Conservation (phyloP, 1,140 invertebrate species). For the Rhopalosiphum maidis region DNA sequence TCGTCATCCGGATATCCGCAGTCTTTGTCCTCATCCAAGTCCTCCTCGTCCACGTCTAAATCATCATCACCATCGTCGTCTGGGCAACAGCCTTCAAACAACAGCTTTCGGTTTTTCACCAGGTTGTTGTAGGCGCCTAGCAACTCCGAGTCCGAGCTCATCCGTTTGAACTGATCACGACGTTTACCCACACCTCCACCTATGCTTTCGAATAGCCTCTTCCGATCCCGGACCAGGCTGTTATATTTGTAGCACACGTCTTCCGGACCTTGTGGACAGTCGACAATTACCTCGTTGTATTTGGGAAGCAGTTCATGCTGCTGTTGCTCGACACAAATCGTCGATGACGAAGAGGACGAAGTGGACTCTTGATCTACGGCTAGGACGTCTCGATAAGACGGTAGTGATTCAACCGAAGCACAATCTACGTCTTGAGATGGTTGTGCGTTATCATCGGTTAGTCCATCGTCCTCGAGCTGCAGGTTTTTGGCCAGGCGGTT, state of each 20-base stretch:
- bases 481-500: not conserved
- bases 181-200: not conserved
- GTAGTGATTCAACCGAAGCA: not conserved
- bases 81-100: conserved; percentile 58
- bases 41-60: not conserved
- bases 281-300: conserved; percentile 39
- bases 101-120: conserved; percentile 59
- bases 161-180: conserved; percentile 19
- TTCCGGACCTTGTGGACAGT: conserved; percentile 36
- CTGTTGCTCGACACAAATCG: not conserved
- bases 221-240: conserved; percentile 59
- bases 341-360: not conserved
- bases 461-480: not conserved
- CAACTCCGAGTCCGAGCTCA: not conserved
- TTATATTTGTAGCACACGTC: conserved; percentile 57
- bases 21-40: conserved; percentile 39
- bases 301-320: not conserved
- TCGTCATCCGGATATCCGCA: conserved; percentile 60
- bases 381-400: conserved; percentile 22
- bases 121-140: conserved; percentile 49
- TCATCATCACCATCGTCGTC: conserved; percentile 19
- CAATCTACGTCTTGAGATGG: not conserved
- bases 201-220: conserved; percentile 58
- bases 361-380: not conserved
- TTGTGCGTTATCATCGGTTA: not conserved